Percentiles rank a stretch among this genome's conserved stretches.
phyloP scores from a whole-genome alignment of 2,113 vertebrate genomes.

The Actinemys pallida region DNA sequence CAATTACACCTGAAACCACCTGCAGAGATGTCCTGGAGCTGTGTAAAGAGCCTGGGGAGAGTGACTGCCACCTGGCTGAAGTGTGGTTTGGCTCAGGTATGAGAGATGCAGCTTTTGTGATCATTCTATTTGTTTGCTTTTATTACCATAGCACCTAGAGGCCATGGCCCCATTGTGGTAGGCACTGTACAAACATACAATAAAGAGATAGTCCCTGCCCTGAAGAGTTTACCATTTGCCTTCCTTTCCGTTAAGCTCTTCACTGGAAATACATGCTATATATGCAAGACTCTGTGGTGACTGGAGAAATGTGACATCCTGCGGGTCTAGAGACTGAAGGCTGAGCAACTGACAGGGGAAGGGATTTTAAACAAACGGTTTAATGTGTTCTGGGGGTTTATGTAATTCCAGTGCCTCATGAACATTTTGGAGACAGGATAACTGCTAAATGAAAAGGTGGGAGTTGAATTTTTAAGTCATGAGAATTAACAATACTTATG shows the following conservation, averaged over 20 bases:
- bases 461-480: background rate
- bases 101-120: background rate
- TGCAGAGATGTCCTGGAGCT: conserved; percentile 96
- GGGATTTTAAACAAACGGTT: background rate
- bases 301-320: background rate
- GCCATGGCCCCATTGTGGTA: background rate
- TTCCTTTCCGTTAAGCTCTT: background rate
- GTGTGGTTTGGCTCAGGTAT: conserved; percentile 95
- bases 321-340: background rate
- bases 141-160: fast-evolving
- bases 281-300: fast-evolving
- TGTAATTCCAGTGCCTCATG: background rate
- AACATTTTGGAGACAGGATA: background rate
- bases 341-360: background rate
- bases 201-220: background rate
- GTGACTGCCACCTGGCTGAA: conserved; percentile 92
- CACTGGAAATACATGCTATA: background rate
- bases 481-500: background rate
- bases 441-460: background rate
- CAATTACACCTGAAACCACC: conserved; percentile 92
- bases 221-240: background rate
- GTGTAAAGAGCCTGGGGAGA: conserved; percentile 95
- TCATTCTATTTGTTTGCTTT: background rate
- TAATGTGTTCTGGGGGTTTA: background rate
- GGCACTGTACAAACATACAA: fast-evolving